These are phyloP conservation scores for Cydia splendana DNA, from an alignment of 1,140 invertebrate genomes.

Conservation along the genomic window DNA sequence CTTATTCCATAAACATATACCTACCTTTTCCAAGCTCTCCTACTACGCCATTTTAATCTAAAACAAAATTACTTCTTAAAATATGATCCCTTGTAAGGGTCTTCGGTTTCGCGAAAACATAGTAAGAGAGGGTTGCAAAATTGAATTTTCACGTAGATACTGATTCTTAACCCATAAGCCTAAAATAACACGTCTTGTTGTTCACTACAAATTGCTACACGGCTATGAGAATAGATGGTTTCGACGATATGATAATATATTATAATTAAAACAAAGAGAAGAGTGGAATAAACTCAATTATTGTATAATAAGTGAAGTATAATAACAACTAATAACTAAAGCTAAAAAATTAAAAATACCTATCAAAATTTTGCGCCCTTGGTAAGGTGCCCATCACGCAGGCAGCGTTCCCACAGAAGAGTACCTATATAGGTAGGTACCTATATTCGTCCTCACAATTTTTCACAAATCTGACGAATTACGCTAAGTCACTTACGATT, in stretches of 20 bases:
- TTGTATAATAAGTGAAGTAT: too few relatives aligned
- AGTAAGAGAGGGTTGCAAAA: slow-evolving; percentile 18
- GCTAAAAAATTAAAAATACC: too few relatives aligned
- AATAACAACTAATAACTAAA: too few relatives aligned
- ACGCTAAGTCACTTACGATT: too few relatives aligned
- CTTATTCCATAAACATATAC: background rate
- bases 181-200: slow-evolving; percentile 13
- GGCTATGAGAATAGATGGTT: background rate
- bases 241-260: too few relatives aligned
- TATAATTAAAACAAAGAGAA: background rate
- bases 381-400: too few relatives aligned
- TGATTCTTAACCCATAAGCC: slow-evolving; percentile 3
- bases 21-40: background rate
- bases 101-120: background rate
- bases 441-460: too few relatives aligned
- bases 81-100: slow-evolving; percentile 21
- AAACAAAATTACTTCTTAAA: slow-evolving; percentile 19
- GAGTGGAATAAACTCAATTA: too few relatives aligned
- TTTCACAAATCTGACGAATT: too few relatives aligned
- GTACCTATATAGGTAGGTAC: too few relatives aligned
- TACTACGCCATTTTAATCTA: slow-evolving; percentile 16
- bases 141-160: slow-evolving; percentile 29
- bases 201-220: background rate
- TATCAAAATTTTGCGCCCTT: too few relatives aligned
- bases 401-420: too few relatives aligned